Conservation (phyloP, 2,888 invertebrate genomes). For the Ptychoptera contaminata region DNA sequence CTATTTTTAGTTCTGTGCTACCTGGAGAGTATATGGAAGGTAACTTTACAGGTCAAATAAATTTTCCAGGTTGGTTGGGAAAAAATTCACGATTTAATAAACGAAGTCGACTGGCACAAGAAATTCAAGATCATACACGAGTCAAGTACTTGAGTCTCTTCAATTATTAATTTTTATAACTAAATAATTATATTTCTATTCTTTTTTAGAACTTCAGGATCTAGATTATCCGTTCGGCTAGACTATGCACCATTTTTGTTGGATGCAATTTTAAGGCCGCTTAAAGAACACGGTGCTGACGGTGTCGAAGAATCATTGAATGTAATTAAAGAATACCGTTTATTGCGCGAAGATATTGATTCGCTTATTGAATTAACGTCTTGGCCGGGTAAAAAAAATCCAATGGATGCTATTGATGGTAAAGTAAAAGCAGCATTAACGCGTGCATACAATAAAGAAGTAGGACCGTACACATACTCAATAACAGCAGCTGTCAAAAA, state of each 20-base stretch:
- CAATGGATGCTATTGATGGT: conserved; percentile 57
- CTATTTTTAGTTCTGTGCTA: conserved; percentile 78
- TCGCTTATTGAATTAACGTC: conserved; percentile 68
- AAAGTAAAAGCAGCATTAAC: conserved; percentile 91
- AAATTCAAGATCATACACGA: conserved; percentile 73
- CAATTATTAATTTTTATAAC: conserved; percentile 3
- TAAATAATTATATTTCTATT: conserved; percentile 6
- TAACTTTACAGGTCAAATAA: conserved; percentile 57
- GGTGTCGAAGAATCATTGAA: conserved; percentile 57
- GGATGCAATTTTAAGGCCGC: conserved; percentile 57
- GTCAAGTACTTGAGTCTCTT: conserved; percentile 40
- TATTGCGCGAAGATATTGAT: conserved; percentile 84
- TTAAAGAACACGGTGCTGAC: conserved; percentile 49
- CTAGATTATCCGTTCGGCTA: conserved; percentile 63
- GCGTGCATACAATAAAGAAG: conserved; percentile 77
- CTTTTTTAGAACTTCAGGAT: conserved; percentile 52
- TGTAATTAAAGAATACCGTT: conserved; percentile 67
- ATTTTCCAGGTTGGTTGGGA: conserved; percentile 93
- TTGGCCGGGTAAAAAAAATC: conserved; percentile 70
- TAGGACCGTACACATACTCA: conserved; percentile 63
- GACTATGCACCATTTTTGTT: conserved; percentile 78
- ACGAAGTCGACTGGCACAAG: conserved; percentile 64
- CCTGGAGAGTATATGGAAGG: conserved; percentile 81
- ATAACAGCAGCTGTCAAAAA: conserved; percentile 41
- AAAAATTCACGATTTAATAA: conserved; percentile 79